These are phyloP conservation scores for Jacana jacana DNA, from an alignment of 2,113 vertebrate genomes.

Conservation along the genomic window DNA sequence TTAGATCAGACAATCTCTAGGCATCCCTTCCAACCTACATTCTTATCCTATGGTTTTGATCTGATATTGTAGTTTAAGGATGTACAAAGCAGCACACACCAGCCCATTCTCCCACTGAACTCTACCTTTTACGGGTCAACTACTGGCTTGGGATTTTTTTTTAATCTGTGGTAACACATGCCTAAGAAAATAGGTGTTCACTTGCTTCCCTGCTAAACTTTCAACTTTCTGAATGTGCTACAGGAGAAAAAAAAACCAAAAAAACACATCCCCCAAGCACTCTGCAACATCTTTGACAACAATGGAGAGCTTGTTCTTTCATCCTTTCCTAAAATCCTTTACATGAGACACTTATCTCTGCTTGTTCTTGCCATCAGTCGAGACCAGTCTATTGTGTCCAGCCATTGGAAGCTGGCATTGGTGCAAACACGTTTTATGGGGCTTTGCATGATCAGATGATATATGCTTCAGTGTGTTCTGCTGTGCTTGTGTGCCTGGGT, in stretches of 20 bases:
- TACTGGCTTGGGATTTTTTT: neutral
- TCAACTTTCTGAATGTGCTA: neutral
- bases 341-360: neutral
- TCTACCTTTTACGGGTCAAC: neutral
- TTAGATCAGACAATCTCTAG: neutral
- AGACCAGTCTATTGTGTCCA: neutral
- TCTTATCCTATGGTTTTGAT: neutral
- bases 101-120: neutral
- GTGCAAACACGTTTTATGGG: neutral
- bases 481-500: neutral
- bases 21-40: neutral
- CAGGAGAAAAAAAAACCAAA: neutral
- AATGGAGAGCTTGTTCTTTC: slow-evolving; percentile 17
- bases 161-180: neutral
- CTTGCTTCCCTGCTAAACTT: neutral
- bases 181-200: neutral
- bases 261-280: neutral
- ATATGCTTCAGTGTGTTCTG: neutral
- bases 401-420: neutral
- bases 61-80: neutral
- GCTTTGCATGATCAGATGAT: neutral
- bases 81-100: neutral
- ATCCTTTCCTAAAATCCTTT: neutral
- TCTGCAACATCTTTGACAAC: neutral
- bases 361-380: neutral